These are phyloP conservation scores for Torymus texanus DNA, from an alignment of 2,888 invertebrate genomes.

Conservation along the genomic window DNA sequence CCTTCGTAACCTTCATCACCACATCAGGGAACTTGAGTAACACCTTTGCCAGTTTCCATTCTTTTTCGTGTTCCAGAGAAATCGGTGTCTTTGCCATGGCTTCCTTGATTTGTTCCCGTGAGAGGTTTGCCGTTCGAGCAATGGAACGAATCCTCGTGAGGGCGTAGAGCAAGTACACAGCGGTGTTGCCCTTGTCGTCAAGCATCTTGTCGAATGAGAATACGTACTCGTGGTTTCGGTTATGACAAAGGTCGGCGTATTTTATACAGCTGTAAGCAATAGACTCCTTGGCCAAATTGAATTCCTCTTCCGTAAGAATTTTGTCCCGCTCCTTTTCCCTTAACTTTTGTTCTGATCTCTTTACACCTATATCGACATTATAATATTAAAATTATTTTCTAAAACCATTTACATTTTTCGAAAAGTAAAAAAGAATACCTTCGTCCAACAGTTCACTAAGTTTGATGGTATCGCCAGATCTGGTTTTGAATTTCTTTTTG, in stretches of 20 bases:
- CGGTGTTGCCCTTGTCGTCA: conserved; percentile 99
- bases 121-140: conserved; percentile 85
- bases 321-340: conserved; percentile 91
- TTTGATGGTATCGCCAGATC: conserved; percentile 96
- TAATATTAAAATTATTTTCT: conserved; percentile 11
- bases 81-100: conserved; percentile 80
- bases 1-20: conserved; percentile 86
- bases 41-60: conserved; percentile 94
- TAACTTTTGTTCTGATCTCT: conserved; percentile 87
- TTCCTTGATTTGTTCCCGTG: conserved; percentile 79
- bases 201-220: conserved; percentile 99
- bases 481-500: conserved; percentile 98
- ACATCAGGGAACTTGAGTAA: conserved; percentile 92
- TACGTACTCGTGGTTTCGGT: conserved; percentile 94
- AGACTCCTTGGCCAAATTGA: conserved; percentile 89
- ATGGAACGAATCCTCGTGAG: conserved; percentile 95
- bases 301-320: conserved; percentile 87
- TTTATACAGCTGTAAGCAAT: conserved; percentile 99
- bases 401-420: conserved; percentile 3
- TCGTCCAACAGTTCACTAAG: conserved; percentile 93
- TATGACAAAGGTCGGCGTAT: conserved; percentile 97
- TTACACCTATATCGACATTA: conserved; percentile 77
- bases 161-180: conserved; percentile 96
- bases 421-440: conserved; percentile 75
- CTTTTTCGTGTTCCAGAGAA: conserved; percentile 90